Base-by-base conservation (phyloP, 2,888 invertebrate genomes). In the Protula sp. region DNA sequence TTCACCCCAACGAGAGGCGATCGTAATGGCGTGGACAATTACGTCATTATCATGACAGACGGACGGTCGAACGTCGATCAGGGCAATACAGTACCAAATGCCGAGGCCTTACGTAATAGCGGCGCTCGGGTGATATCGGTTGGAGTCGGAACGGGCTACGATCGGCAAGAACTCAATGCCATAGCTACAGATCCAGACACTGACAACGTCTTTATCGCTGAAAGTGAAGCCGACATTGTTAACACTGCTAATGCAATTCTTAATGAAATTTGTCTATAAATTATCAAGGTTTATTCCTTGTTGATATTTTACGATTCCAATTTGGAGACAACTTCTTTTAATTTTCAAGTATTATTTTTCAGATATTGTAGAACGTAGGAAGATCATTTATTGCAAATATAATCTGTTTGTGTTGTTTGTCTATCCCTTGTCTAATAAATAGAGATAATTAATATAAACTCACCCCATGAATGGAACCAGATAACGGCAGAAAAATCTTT, bases 61-160 rank as follows among this genome's bases (percentile, higher is more conserved):
- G 77, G 77, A 2, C 57, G 65, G 30, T 73, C 75, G 1, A 76
- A 76, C 60, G 63, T 76, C 27, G 70, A 73, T 19, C 9, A 9
- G 19, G 38, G 38, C 19, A 19, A 38, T 19, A 38, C 38, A 14
- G 38, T 38, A 19, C 38, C 38, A 19, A 9, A 38, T 5, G 50
- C 50, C 5, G 24, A 5, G 24, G 14, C 9, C 4, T 26, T 50
- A 26, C 9, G 24, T 4, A 26, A 24, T 26, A 5, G 5, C 14
- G 50, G 50, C 24, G 50, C 24, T 4, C 50, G 50, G 5, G 14
- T 50, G 19, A 50, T 50, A 5, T n/a, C 50, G 5, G 50, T 50
- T 24, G 24, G 50, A 9, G 50, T 50, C 14, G 50, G 50, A 9
- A 24, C 4, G 5, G 5, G 22, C 24, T 50, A 50, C 24, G 50